Conservation (phyloP, 2,113 vertebrate genomes). For the Trichechus manatus region DNA sequence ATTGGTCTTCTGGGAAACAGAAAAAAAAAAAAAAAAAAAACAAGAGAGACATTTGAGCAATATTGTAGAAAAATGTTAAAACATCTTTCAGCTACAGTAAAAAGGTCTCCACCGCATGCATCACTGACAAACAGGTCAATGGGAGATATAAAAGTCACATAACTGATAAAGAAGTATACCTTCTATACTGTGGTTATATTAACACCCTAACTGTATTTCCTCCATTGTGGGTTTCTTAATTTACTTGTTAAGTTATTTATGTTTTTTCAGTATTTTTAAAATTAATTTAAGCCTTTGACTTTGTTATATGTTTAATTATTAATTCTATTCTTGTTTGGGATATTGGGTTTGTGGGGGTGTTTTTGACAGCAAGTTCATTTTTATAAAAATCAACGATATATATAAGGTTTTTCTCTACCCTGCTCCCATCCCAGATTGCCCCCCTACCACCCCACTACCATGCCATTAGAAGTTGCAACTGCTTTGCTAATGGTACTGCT, state of each 20-base stretch:
- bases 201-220: background rate
- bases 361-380: background rate
- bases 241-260: conserved; percentile 37
- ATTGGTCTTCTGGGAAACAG: conserved; percentile 25
- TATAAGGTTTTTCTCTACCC: background rate
- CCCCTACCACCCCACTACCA: background rate
- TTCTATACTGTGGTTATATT: background rate
- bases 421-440: background rate
- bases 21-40: background rate
- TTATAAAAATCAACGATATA: background rate
- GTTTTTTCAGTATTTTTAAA: background rate
- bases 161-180: background rate
- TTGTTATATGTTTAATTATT: conserved; percentile 6
- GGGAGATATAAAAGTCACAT: background rate
- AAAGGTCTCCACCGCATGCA: background rate
- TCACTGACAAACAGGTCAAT: background rate
- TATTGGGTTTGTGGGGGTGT: background rate
- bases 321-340: background rate
- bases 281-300: conserved; percentile 26
- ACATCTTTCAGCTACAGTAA: background rate
- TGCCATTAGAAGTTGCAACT: background rate
- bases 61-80: conserved; percentile 15
- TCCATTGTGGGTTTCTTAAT: conserved; percentile 14
- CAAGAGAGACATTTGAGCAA: conserved; percentile 21
- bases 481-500: background rate